Evolutionary conservation across 2,888 invertebrate genomes (phyloP).

Genomic region (Sesamia inferens): DNA sequence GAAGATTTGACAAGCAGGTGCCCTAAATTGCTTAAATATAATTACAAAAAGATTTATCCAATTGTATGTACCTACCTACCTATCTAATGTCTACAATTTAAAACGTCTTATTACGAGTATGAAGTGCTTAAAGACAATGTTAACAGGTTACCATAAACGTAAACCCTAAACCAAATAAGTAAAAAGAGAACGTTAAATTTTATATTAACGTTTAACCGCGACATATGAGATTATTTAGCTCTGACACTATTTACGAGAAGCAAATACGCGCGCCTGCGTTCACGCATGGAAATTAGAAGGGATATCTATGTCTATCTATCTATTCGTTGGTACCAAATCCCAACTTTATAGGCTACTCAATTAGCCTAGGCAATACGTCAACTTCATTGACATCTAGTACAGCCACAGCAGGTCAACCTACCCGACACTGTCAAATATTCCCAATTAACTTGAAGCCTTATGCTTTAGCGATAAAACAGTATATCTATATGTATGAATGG

Average conservation of each 20-base stretch:
- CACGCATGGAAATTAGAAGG: constrained; percentile 36
- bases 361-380: not conserved
- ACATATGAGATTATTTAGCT: constrained; percentile 58
- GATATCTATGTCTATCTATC: not conserved
- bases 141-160: constrained; percentile 32
- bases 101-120: not conserved
- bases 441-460: no score
- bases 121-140: constrained; percentile 37
- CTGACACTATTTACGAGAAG: constrained; percentile 60
- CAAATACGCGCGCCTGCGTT: constrained; percentile 32
- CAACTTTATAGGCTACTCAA: not conserved
- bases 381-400: no score
- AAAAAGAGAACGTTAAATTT: constrained; percentile 45
- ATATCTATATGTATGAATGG: no score
- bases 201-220: constrained; percentile 16
- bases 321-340: not conserved
- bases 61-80: no score
- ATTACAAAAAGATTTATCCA: not conserved
- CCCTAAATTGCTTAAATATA: not conserved
- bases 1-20: not conserved
- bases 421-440: no score
- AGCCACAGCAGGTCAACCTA: no score
- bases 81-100: no score
- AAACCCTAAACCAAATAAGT: constrained; percentile 42
- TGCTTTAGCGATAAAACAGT: no score